These are phyloP conservation scores for Euproctis similis DNA, from an alignment of 2,888 invertebrate genomes.

Conservation along the genomic window DNA sequence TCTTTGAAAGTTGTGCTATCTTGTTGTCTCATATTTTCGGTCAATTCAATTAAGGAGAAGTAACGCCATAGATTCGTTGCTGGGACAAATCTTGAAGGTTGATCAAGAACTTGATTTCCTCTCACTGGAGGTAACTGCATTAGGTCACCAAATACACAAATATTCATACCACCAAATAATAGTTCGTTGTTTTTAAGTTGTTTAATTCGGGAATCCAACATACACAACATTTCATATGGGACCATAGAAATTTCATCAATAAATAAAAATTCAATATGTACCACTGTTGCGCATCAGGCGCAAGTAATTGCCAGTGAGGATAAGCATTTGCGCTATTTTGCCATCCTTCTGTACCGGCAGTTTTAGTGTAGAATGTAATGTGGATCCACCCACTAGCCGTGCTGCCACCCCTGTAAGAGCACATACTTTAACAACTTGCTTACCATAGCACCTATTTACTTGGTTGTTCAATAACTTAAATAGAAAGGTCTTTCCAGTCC, in stretches of 20 bases:
- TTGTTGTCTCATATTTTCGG: no score
- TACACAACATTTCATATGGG: conserved; percentile 26
- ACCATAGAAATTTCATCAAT: conserved; percentile 30
- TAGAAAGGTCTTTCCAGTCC: conserved; percentile 17
- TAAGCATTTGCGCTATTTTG: conserved; percentile 14
- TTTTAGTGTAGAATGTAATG: conserved; percentile 13
- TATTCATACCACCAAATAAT: conserved; percentile 13
- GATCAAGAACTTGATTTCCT: conserved; percentile 8
- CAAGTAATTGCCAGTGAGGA: conserved; percentile 20
- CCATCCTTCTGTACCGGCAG: no score
- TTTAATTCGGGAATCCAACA: conserved; percentile 20
- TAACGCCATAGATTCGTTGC: conserved; percentile 14
- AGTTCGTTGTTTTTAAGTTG: conserved; percentile 12
- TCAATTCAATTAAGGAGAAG: conserved; percentile 9
- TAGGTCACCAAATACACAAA: conserved; percentile 16
- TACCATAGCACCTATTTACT: conserved; percentile 20
- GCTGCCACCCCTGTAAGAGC: conserved; percentile 34
- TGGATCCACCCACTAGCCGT: conserved; percentile 15
- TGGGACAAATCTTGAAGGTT: conserved; percentile 8
- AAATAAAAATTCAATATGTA: conserved; percentile 21
- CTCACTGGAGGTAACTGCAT: conserved; percentile 15
- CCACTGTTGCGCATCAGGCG: conserved; percentile 23
- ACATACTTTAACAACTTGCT: conserved; percentile 7
- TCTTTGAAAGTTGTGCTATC: conserved; percentile 14
- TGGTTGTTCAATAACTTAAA: conserved; percentile 14